Conservation (phyloP, 2,888 invertebrate genomes). For the Phlogophora meticulosa region DNA sequence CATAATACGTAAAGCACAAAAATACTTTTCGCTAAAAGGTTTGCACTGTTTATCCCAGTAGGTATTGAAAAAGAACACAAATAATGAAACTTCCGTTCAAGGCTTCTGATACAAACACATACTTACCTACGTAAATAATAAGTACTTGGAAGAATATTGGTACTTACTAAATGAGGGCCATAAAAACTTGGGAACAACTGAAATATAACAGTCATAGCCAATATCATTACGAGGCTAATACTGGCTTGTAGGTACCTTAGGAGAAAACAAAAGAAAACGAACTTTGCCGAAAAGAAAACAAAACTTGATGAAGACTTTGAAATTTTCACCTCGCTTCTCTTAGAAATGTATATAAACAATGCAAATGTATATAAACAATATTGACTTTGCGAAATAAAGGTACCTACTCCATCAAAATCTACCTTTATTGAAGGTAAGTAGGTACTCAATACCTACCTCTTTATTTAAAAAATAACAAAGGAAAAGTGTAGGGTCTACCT, state of each 20-base stretch:
- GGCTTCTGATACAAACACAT: slow-evolving; percentile 6
- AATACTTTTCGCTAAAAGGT: background rate
- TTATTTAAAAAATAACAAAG: no score
- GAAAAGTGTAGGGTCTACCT: no score
- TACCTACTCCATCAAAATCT: background rate
- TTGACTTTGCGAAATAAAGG: no score
- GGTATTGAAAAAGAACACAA: slow-evolving; percentile 13
- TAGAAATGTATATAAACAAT: slow-evolving; percentile 51
- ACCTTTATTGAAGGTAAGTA: no score
- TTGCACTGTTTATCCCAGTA: background rate
- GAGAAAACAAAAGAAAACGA: slow-evolving; percentile 56
- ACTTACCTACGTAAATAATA: slow-evolving; percentile 2
- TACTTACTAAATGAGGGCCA: slow-evolving; percentile 41
- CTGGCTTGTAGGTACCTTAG: slow-evolving; percentile 32
- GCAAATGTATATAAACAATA: no score
- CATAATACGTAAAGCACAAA: background rate
- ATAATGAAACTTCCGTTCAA: slow-evolving; percentile 1
- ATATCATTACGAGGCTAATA: slow-evolving; percentile 45
- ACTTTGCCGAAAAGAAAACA: slow-evolving; percentile 62
- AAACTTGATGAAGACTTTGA: slow-evolving; percentile 59
- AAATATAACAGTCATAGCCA: slow-evolving; percentile 36
- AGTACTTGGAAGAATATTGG: slow-evolving; percentile 19
- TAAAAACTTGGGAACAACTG: slow-evolving; percentile 47
- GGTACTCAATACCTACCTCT: no score
- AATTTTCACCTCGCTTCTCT: slow-evolving; percentile 60